Base-by-base conservation (phyloP, 2,113 vertebrate genomes). In the Toxostoma redivivum region DNA sequence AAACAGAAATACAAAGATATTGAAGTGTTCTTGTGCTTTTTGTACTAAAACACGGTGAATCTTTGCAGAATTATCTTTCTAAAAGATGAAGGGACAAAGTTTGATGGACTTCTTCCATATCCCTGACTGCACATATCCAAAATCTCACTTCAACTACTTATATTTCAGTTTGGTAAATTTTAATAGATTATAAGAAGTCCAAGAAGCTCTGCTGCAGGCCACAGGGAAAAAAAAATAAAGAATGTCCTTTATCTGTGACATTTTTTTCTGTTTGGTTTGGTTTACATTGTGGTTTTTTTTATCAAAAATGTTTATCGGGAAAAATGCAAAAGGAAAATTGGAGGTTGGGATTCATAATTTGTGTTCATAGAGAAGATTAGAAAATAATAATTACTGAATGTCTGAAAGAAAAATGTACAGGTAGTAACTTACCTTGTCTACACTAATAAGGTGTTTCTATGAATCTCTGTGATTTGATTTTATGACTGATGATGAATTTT, bases 241-340 rank as follows among this genome's bases (percentile, higher is more conserved):
- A 54, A 42, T 11, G 3, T 31, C 7, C 3, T 71, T 66, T 47
- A 47, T 28, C 15, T 51, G 12, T 51, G 31, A 58, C 40, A 15
- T 23, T 2, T 6, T 23, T 57, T 53, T 67, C 2, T 17, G 0
- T 60, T 45, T 28, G 27, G 2, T 60, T 80, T 62, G 30, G 5
- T 4, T 69, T 54, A 11, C 0, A 0, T 18, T 35, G 6, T 9
- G 4, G 24, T 16, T 12, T 40, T 47, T 37, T 28, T 27, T 11
- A 12, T 27, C 30, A 14, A 6, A 8, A 10, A 4, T 1, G 1
- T 61, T 67, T 51, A 51, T 50, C 4, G 42, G 3, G 7, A 61
- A 62, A 71, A 72, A 12, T 11, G 44, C 16, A 73, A 53, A 70
- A 64, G 22, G 8, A 61, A 81, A 14, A 5, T 4, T 58, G 20